These are phyloP conservation scores for Lypha dubia DNA, from an alignment of 2,888 invertebrate species.

Conservation along the genomic window DNA sequence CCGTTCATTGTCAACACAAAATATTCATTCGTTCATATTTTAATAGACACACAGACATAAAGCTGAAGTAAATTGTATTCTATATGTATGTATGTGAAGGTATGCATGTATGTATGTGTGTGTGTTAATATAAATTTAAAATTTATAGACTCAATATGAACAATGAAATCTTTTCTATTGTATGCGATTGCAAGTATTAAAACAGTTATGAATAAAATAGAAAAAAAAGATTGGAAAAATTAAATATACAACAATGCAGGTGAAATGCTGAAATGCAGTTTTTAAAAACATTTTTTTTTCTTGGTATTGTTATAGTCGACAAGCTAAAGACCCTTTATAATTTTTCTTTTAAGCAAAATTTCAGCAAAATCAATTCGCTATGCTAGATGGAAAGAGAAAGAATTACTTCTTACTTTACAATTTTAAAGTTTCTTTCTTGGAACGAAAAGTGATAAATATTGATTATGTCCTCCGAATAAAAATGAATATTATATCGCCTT, in stretches of 20 bases:
- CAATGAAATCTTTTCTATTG: constrained; percentile 53
- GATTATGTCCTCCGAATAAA: too few species aligned
- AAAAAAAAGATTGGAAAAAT: constrained; percentile 23
- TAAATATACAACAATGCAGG: constrained; percentile 79
- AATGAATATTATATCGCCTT: too few species aligned
- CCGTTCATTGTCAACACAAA: constrained; percentile 81
- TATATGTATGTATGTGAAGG: neutral
- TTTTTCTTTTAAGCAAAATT: neutral
- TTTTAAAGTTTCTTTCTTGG: too few species aligned
- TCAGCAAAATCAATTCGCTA: neutral
- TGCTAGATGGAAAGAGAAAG: too few species aligned
- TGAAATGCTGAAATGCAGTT: constrained; percentile 75
- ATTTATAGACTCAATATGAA: constrained; percentile 5
- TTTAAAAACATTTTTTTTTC: neutral
- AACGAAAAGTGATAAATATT: too few species aligned
- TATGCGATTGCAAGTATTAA: constrained; percentile 37
- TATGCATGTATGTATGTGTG: neutral
- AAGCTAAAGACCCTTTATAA: neutral
- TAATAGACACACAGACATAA: constrained; percentile 21
- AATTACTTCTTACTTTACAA: too few species aligned
- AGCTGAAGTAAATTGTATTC: constrained; percentile 15
- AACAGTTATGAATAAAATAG: constrained; percentile 62
- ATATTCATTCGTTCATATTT: constrained; percentile 69
- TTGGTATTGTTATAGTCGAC: too few species aligned
- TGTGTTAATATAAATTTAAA: constrained; percentile 1